Percentiles rank a stretch among this genome's conserved stretches.
phyloP scores from a whole-genome alignment of 2,888 invertebrate species.

The Leptogaster cylindrica region DNA sequence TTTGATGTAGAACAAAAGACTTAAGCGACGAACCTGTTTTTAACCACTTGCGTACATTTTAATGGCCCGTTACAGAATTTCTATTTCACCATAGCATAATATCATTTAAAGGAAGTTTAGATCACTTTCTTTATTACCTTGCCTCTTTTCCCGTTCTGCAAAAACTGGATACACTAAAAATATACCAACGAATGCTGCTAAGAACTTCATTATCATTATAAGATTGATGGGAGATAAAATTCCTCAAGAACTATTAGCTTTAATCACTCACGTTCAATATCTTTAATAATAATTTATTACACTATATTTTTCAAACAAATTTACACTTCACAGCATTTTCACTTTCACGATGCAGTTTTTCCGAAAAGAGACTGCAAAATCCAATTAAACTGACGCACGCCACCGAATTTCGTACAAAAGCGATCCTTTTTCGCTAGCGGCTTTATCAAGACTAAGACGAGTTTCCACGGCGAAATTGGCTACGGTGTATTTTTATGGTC shows the following conservation, averaged over 20 bases:
- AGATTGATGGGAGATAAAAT: too few relatives aligned
- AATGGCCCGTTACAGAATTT: too few relatives aligned
- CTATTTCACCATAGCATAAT: neutral
- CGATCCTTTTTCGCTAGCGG: neutral
- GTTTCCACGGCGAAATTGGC: neutral
- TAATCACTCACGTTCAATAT: too few relatives aligned
- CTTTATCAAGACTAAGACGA: neutral
- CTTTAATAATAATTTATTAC: too few relatives aligned
- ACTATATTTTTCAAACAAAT: too few relatives aligned
- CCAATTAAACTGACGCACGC: neutral
- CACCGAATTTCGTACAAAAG: neutral
- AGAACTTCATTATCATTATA: too few relatives aligned
- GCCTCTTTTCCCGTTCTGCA: neutral
- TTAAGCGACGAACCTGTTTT: conserved; percentile 2
- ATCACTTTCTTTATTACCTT: conserved; percentile 16
- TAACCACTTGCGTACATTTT: too few relatives aligned
- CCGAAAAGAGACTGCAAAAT: neutral
- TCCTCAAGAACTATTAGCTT: too few relatives aligned
- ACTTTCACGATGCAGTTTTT: too few relatives aligned
- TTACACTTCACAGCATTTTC: too few relatives aligned
- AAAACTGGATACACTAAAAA: neutral
- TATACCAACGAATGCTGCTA: neutral
- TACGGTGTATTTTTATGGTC: neutral
- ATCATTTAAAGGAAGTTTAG: neutral
- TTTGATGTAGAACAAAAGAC: neutral